Evolutionary conservation across 2,113 vertebrate species (phyloP), one percentile per base, ranked within the genome.

Genomic region (Myrmecophaga tridactyla): DNA sequence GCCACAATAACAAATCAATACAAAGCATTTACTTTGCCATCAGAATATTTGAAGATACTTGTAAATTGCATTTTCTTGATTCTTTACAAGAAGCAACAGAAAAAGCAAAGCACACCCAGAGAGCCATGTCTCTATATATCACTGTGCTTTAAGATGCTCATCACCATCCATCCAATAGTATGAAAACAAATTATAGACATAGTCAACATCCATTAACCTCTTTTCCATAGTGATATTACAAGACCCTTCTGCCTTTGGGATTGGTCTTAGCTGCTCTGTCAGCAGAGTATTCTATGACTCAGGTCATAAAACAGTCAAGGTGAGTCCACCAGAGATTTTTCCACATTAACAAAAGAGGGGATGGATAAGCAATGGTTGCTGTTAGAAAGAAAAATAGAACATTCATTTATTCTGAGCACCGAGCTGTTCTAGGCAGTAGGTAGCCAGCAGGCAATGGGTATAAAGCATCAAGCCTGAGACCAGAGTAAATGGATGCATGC

Each of bases 21-120:
- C 21, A 36, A 95, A 73, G 48, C 86, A 95, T 70, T 86, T 86
- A 85, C 76, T 85, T 86, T 87, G 60, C 60, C 39, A 92, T 63
- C 83, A 17, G n/a, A 95, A 58, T 72, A 92, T 46, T 58, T 67
- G 39, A 86, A 27, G 51, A 89, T 60, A 72, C 31, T 41, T n/a
- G 0, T 36, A 80, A 87, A 69, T 7, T 83, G 4, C 13, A 84
- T 76, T 75, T 94, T 84, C 91, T 51, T 48, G n/a, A 20, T 92
- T 92, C 81, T 94, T 72, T 29, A 83, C 11, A 60, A 56, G 63
- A 81, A 27, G 10, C 62, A 70, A 62, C 14, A 94, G 85, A 78
- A 90, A 85, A 65, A 76, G 23, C 58, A 65, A 72, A 58, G 77
- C 43, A 21, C 39, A 18, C 31, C 36, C 29, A 84, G 75, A 1